Base-by-base conservation (phyloP, 2,797 vertebrate genomes). In the Knipowitschia caucasica region DNA sequence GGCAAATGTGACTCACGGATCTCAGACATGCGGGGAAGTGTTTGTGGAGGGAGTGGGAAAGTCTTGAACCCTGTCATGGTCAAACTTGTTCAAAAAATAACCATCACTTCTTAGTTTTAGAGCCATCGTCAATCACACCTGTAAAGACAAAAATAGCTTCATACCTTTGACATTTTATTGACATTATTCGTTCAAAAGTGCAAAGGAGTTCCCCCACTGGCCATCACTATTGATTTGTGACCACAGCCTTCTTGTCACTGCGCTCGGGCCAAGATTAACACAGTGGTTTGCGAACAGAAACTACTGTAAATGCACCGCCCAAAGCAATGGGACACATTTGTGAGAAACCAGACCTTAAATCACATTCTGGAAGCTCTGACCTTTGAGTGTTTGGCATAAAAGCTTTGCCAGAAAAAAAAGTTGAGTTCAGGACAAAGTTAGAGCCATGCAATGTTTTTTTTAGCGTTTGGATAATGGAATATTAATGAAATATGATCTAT, bases 171-270 rank as follows among this genome's bases (percentile, higher is more conserved):
- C 46, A 62, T 78, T n/a, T 65, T 59, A 59, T 73, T 82, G 71
- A 27, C 52, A 62, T 60, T 27, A 38, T 39, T 3, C 5, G 5
- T 64, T 70, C 34, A 64, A 69, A 74, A 61, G 54, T 63, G 61
- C 54, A 62, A 54, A 33, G 53, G 24, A 29, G 35, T 69, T 54
- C 45, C 63, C 58, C 45, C 42, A 30, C 7, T 31, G 64, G 52
- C 66, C 46, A 21, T 56, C 64, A 59, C 54, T 45, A 49, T 39
- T 70, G 62, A 79, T 81, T 79, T 73, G 59, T 69, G 62, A 77
- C 47, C 55, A 17, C 12, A 2, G 51, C 26, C 23, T 42, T 36
- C 44, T 24, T 49, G 59, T 53, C 63, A 53, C 27, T 50, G 47
- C 57, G 38, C 62, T 64, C 55, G 52, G 40, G 50, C 45, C 72